Evolutionary conservation across 1,140 invertebrate genomes (phyloP).

Genomic region (Delia radicum): DNA sequence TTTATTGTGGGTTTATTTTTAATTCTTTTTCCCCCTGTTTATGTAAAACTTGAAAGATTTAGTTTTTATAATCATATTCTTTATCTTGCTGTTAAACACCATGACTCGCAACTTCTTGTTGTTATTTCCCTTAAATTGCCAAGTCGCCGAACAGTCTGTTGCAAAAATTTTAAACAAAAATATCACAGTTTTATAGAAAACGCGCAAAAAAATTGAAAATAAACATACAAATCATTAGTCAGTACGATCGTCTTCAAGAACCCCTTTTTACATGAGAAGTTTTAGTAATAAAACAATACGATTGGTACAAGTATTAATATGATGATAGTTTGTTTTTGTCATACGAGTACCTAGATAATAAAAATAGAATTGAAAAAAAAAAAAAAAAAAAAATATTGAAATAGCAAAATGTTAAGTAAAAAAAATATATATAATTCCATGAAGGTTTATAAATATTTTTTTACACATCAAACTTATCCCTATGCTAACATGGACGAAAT

Average conservation of each 20-base stretch:
- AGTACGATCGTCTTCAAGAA: background rate
- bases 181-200: background rate
- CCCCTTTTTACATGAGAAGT: too few relatives aligned
- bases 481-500: background rate
- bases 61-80: too few relatives aligned
- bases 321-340: background rate
- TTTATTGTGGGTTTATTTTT: too few relatives aligned
- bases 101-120: background rate
- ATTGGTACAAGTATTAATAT: background rate
- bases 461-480: background rate
- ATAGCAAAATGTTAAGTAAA: background rate
- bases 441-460: conserved; percentile 14
- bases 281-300: too few relatives aligned
- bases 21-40: too few relatives aligned
- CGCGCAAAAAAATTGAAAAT: background rate
- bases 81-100: background rate
- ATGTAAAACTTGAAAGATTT: too few relatives aligned
- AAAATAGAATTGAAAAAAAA: background rate
- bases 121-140: background rate
- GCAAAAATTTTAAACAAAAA: background rate
- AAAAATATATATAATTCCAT: background rate
- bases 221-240: too few relatives aligned
- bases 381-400: background rate
- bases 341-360: too few relatives aligned
- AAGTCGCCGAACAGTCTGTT: background rate